These are phyloP conservation scores for Anguilla anguilla DNA, from an alignment of 2,797 vertebrate species.

Conservation along the genomic window DNA sequence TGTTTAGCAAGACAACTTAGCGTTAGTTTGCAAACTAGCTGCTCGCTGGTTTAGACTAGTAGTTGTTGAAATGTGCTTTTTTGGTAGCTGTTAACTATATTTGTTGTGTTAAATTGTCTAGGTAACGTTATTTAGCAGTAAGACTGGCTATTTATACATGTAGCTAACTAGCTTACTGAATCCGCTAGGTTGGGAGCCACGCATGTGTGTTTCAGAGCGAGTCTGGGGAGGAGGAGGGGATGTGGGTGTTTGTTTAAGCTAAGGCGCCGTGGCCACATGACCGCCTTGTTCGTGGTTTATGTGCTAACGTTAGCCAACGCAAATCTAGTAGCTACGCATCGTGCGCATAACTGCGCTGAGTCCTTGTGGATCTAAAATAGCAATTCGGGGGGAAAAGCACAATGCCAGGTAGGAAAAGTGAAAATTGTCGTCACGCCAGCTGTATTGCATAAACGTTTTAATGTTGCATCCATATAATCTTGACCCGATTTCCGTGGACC, in stretches of 20 bases:
- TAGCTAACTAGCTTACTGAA: not conserved
- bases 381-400: slow-evolving; percentile 40
- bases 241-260: slow-evolving; percentile 64
- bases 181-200: slow-evolving; percentile 46
- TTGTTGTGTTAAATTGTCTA: not conserved
- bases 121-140: not conserved
- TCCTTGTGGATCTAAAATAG: slow-evolving; percentile 41
- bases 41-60: not conserved
- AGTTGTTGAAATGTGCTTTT: not conserved
- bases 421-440: not conserved
- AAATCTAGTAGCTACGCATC: slow-evolving; percentile 37
- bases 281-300: slow-evolving; percentile 44
- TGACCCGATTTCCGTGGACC: slow-evolving; percentile 13
- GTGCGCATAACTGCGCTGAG: slow-evolving; percentile 32
- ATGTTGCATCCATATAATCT: not conserved
- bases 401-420: slow-evolving; percentile 72
- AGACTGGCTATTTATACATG: not conserved
- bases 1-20: not conserved
- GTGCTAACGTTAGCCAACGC: slow-evolving; percentile 53
- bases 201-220: slow-evolving; percentile 52
- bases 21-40: not conserved
- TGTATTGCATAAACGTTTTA: slow-evolving; percentile 17
- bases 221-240: slow-evolving; percentile 3
- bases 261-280: slow-evolving; percentile 70
- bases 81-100: not conserved